These are phyloP conservation scores for Xestoiulus laeticollis DNA, from an alignment of 2,888 invertebrate species.

Conservation along the genomic window DNA sequence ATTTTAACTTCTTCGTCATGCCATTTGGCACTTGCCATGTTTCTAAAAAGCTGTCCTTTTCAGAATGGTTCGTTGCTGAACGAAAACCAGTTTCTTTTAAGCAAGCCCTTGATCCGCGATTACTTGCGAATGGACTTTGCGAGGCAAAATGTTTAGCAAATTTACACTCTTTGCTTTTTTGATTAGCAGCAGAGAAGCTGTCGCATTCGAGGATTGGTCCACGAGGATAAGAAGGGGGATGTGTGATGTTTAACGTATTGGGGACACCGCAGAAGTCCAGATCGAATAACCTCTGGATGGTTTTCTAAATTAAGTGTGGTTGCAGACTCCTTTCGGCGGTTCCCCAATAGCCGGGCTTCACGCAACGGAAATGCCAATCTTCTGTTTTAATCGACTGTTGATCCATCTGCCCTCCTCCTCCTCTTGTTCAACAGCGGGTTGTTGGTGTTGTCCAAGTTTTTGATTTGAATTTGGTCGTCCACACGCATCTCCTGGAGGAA, in stretches of 20 bases:
- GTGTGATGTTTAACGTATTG: background rate
- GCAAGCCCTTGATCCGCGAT: background rate
- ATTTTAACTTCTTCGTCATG: background rate
- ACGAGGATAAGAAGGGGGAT: background rate
- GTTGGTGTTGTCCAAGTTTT: conserved; percentile 90
- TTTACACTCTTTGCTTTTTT: background rate
- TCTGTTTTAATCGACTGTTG: background rate
- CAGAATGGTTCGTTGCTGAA: background rate
- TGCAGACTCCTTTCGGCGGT: background rate
- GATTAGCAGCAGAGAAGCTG: background rate
- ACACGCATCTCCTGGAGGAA: conserved; percentile 98
- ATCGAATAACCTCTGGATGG: background rate
- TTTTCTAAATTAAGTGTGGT: background rate
- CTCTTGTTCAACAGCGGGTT: conserved; percentile 91
- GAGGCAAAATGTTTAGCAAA: background rate
- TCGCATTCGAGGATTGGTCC: conserved; percentile 5
- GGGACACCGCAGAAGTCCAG: background rate
- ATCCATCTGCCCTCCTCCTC: conserved; percentile 54
- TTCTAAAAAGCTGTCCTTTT: background rate
- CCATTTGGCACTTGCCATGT: background rate
- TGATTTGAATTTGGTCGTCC: conserved; percentile 94
- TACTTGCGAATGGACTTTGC: background rate
- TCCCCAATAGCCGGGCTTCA: background rate
- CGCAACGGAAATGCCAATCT: background rate
- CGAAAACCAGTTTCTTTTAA: background rate